phyloP scores from a whole-genome alignment of 1,140 invertebrate species.

The Diorhabda carinulata region DNA sequence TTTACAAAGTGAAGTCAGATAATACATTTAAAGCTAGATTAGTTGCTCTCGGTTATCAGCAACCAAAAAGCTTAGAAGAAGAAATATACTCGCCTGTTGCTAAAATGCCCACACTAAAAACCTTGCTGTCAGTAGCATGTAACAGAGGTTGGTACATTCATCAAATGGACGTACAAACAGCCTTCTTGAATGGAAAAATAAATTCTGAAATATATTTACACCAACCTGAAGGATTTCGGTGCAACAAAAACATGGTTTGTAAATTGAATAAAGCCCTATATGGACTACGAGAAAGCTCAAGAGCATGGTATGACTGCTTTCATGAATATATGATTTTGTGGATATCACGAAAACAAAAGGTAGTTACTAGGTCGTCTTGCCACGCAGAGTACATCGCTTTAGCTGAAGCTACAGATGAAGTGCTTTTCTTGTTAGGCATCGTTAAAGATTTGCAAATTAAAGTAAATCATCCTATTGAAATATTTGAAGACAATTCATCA shows the following conservation, averaged over 20 bases:
- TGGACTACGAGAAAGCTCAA: slow-evolving; percentile 38
- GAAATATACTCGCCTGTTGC: too few species aligned
- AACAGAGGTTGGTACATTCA: too few species aligned
- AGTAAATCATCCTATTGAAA: slow-evolving; percentile 10
- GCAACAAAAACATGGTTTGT: slow-evolving; percentile 31
- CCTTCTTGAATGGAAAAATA: slow-evolving; percentile 45
- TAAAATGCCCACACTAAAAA: too few species aligned
- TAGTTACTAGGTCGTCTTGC: slow-evolving; percentile 38
- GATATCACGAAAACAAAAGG: slow-evolving; percentile 41
- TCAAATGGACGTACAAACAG: slow-evolving; percentile 45
- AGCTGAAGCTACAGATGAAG: slow-evolving; percentile 15
- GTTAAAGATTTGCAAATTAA: slow-evolving; percentile 10
- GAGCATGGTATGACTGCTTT: slow-evolving; percentile 39
- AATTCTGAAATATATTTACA: slow-evolving; percentile 44
- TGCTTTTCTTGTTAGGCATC: slow-evolving; percentile 13
- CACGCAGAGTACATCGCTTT: slow-evolving; percentile 45
- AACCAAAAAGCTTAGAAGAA: too few species aligned
- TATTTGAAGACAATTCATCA: too few species aligned
- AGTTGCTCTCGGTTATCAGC: too few species aligned
- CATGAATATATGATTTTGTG: too few species aligned
- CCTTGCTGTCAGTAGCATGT: too few species aligned
- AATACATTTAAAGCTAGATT: too few species aligned
- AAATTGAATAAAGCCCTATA: slow-evolving; percentile 39
- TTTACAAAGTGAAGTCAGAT: too few species aligned
- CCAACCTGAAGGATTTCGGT: slow-evolving; percentile 41